Evolutionary conservation across 2,797 vertebrate species (phyloP).

Genomic region (Tinamus major): DNA sequence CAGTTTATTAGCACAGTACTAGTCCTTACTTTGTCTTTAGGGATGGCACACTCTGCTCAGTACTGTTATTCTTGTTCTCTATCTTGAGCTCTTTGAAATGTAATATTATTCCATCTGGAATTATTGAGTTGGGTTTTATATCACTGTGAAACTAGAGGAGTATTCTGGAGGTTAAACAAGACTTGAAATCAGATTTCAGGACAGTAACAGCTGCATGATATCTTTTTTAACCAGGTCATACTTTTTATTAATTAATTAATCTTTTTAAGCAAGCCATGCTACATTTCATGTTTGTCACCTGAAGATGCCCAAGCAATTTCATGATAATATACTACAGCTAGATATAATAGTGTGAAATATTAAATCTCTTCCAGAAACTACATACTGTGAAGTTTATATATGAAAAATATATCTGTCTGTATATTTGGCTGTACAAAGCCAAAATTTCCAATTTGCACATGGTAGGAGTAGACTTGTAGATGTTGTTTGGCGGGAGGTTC

Average conservation of each 20-base stretch:
- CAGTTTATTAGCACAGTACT: conserved; percentile 14
- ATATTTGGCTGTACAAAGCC: background rate
- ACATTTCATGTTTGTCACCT: background rate
- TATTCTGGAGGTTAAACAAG: background rate
- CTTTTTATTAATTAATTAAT: background rate
- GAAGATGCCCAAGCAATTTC: background rate
- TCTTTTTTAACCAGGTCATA: background rate
- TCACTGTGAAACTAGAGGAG: background rate
- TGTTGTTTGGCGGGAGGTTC: background rate
- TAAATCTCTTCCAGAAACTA: background rate
- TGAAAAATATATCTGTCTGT: background rate
- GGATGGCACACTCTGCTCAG: background rate
- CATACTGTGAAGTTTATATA: background rate
- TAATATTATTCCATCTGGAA: background rate
- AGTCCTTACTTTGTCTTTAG: conserved; percentile 17
- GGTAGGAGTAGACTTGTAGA: background rate
- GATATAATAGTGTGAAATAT: background rate
- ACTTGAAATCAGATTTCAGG: background rate
- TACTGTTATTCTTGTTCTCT: conserved; percentile 6
- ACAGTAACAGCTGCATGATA: background rate
- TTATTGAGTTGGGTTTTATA: conserved; percentile 12
- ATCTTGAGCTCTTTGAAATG: background rate
- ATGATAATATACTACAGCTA: background rate
- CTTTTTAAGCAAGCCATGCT: background rate
- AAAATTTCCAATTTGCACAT: background rate